A percentile compares a stretch with the other conserved stretches of the same genome.
Conservation (phyloP, 2,797 vertebrate genomes). For the Aeoliscus strigatus region DNA sequence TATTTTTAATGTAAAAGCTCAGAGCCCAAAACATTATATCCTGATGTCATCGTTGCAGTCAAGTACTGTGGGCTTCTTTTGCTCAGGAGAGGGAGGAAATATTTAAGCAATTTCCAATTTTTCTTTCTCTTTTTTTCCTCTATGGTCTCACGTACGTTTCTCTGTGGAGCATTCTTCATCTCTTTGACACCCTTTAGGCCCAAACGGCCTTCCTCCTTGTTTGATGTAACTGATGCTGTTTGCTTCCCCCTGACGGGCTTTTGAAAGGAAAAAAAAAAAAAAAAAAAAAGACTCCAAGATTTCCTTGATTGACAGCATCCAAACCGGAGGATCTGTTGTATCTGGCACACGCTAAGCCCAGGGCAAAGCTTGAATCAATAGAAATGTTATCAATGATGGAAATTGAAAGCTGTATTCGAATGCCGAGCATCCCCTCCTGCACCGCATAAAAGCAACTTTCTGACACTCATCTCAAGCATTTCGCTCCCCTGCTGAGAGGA, state of each 20-base stretch:
- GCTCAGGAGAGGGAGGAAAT: no score
- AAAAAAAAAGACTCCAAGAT: slow-evolving; percentile 65
- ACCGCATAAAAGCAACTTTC: slow-evolving; percentile 76
- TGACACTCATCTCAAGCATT: slow-evolving; percentile 74
- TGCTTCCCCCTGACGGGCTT: slow-evolving; percentile 59
- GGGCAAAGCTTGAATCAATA: slow-evolving; percentile 83
- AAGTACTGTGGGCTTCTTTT: no score
- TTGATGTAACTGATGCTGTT: slow-evolving; percentile 41
- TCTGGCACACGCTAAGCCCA: slow-evolving; percentile 63
- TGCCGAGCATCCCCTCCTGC: slow-evolving; percentile 59
- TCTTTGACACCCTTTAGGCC: slow-evolving; percentile 41
- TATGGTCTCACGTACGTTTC: slow-evolving; percentile 8
- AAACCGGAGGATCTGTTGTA: slow-evolving; percentile 78
- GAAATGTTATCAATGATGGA: slow-evolving; percentile 79
- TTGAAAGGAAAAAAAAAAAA: no score
- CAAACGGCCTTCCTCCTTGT: slow-evolving; percentile 38
- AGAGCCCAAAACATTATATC: no score
- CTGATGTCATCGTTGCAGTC: no score
- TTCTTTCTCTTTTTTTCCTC: no score
- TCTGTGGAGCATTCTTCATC: slow-evolving; percentile 23
- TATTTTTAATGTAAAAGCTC: no score
- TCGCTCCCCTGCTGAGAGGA: slow-evolving; percentile 47
- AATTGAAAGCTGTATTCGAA: slow-evolving; percentile 83
- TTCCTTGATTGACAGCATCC: slow-evolving; percentile 79
- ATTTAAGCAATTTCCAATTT: no score